Evolutionary conservation across 2,797 vertebrate genomes (phyloP).

Genomic region (Melanotaenia pygmaea): DNA sequence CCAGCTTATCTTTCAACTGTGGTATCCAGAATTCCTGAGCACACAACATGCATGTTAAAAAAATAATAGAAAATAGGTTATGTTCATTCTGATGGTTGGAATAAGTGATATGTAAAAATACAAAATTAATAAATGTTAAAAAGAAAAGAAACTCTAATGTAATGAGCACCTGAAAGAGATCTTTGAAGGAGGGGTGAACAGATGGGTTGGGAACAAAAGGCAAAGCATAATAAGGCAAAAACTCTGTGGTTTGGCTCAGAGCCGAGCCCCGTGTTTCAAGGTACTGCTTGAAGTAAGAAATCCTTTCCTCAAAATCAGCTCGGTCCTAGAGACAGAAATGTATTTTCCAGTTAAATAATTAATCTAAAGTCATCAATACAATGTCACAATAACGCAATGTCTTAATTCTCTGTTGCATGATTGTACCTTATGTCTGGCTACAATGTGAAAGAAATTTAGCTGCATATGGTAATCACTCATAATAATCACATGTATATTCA

Average conservation of each 20-base stretch:
- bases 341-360: neutral
- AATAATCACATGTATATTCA: too few relatives aligned
- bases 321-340: constrained; percentile 80
- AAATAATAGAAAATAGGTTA: constrained; percentile 7
- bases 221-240: constrained; percentile 95
- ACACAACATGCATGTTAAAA: constrained; percentile 33
- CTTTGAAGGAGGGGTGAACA: constrained; percentile 92
- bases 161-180: constrained; percentile 89
- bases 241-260: constrained; percentile 92
- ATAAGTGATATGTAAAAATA: neutral
- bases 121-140: neutral
- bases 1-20: constrained; percentile 88
- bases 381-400: neutral
- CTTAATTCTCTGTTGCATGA: neutral
- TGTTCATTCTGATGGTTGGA: neutral
- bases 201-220: constrained; percentile 93
- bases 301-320: constrained; percentile 86
- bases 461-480: too few relatives aligned
- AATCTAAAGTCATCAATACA: neutral
- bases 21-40: constrained; percentile 91
- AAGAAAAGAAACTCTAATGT: neutral
- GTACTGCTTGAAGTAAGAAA: constrained; percentile 89
- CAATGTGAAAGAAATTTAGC: too few relatives aligned
- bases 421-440: neutral
- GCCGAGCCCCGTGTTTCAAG: constrained; percentile 92